Percentiles rank a stretch among this genome's conserved stretches.
phyloP scores from a whole-genome alignment of 2,888 invertebrate genomes.

The Caenorhabditis wallacei region DNA sequence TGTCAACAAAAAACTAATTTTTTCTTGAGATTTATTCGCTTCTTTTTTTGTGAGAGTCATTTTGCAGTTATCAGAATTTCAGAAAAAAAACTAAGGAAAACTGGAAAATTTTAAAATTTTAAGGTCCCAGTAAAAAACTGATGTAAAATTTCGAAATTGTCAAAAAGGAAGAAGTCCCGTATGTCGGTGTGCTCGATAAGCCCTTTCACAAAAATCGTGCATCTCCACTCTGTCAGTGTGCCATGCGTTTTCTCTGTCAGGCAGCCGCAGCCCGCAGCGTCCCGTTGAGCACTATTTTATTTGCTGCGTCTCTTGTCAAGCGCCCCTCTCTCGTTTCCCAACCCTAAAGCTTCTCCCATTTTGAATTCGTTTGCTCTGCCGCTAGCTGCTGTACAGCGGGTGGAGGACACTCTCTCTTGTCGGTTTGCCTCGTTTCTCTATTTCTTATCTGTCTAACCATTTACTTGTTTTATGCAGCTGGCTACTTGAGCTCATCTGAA shows the following conservation, averaged over 20 bases:
- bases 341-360: conserved; percentile 54
- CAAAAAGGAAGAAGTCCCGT: conserved; percentile 10
- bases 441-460: conserved; percentile 17
- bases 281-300: conserved; percentile 38
- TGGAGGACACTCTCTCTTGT: conserved; percentile 55
- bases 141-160: background rate
- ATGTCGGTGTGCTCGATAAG: conserved; percentile 28
- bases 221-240: conserved; percentile 20
- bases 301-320: conserved; percentile 26
- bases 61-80: too few species aligned
- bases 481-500: conserved; percentile 56
- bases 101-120: background rate
- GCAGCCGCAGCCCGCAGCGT: conserved; percentile 36
- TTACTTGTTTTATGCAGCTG: conserved; percentile 55
- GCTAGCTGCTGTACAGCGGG: conserved; percentile 58
- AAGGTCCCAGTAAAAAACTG: background rate
- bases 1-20: background rate
- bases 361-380: conserved; percentile 62
- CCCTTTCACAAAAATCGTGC: conserved; percentile 52
- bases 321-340: conserved; percentile 5
- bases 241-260: conserved; percentile 52
- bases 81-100: background rate
- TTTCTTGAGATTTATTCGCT: background rate
- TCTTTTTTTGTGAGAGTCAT: too few species aligned
- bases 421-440: conserved; percentile 43